Evolutionary conservation across 1,140 invertebrate species (phyloP).

Genomic region (Macrostomum lignano): DNA sequence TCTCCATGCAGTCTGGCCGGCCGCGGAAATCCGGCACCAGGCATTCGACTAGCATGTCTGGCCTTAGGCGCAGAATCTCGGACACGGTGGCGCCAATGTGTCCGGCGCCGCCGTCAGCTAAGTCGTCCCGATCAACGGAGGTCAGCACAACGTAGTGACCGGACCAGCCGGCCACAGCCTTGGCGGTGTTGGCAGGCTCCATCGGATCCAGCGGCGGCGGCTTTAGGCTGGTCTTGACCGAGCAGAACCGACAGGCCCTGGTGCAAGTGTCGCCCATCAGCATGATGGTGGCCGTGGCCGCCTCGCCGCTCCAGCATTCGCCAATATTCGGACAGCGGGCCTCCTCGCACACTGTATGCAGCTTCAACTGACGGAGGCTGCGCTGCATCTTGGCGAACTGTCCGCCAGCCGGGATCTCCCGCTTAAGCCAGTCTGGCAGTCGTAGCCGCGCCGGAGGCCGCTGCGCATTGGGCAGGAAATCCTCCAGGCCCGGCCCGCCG

Average conservation of each 20-base stretch:
- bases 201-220: slow-evolving; percentile 61
- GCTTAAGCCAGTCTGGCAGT: slow-evolving; percentile 84
- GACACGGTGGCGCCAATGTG: slow-evolving; percentile 57
- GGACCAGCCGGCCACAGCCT: slow-evolving; percentile 67
- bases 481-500: too few relatives aligned
- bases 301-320: slow-evolving; percentile 73
- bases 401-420: slow-evolving; percentile 58
- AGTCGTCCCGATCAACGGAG: slow-evolving; percentile 83
- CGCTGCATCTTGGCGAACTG: slow-evolving; percentile 58
- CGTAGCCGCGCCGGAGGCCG: too few relatives aligned
- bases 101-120: slow-evolving; percentile 56
- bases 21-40: slow-evolving; percentile 82
- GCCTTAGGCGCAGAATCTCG: slow-evolving; percentile 33
- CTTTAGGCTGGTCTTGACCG: slow-evolving; percentile 71
- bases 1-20: slow-evolving; percentile 41
- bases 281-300: slow-evolving; percentile 37
- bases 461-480: too few relatives aligned
- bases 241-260: slow-evolving; percentile 66
- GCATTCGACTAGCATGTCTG: slow-evolving; percentile 69
- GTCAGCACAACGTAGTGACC: slow-evolving; percentile 89
- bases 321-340: slow-evolving; percentile 95
- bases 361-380: slow-evolving; percentile 52
- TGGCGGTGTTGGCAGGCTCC: slow-evolving; percentile 72
- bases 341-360: slow-evolving; percentile 88
- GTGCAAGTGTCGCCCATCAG: slow-evolving; percentile 31